Percentiles rank a stretch among this genome's conserved stretches.
Conservation (phyloP, 2,797 vertebrate species). For the Channa striata region DNA sequence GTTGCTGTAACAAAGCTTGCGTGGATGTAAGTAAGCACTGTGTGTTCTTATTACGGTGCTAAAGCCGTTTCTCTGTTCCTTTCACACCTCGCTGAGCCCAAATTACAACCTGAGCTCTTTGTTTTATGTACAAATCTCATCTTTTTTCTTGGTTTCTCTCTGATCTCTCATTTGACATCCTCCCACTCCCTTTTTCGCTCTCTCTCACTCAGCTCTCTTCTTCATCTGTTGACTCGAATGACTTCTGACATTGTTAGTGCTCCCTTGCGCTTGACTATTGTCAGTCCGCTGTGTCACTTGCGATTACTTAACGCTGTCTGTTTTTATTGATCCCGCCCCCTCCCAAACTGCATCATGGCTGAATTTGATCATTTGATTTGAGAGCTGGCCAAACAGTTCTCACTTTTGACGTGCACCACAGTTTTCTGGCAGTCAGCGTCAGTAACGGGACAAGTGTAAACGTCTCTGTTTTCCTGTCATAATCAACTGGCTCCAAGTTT, state of each 20-base stretch:
- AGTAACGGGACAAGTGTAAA: background rate
- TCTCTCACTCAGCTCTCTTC: conserved; percentile 9
- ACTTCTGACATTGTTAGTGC: conserved; percentile 63
- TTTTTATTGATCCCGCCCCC: conserved; percentile 9
- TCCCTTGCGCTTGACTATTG: conserved; percentile 64
- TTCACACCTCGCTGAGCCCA: conserved; percentile 66
- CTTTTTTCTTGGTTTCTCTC: conserved; percentile 31
- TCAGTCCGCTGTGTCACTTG: conserved; percentile 67
- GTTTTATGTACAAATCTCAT: conserved; percentile 51
- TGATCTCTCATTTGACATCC: conserved; percentile 22
- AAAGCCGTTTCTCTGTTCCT: conserved; percentile 61
- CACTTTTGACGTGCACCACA: background rate
- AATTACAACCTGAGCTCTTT: conserved; percentile 58
- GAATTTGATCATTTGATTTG: background rate
- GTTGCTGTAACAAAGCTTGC: conserved; percentile 43
- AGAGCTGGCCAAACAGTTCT: too few species aligned
- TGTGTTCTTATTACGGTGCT: conserved; percentile 46
- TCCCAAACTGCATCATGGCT: background rate
- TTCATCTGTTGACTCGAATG: conserved; percentile 52
- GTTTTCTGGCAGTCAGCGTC: background rate
- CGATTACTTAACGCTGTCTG: conserved; percentile 24
- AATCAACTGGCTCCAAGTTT: background rate
- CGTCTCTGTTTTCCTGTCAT: conserved; percentile 17
- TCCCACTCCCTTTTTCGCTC: conserved; percentile 2
- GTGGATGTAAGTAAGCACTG: conserved; percentile 28